These are phyloP conservation scores for Colossoma macropomum DNA, from an alignment of 2,113 vertebrate genomes.

Conservation along the genomic window DNA sequence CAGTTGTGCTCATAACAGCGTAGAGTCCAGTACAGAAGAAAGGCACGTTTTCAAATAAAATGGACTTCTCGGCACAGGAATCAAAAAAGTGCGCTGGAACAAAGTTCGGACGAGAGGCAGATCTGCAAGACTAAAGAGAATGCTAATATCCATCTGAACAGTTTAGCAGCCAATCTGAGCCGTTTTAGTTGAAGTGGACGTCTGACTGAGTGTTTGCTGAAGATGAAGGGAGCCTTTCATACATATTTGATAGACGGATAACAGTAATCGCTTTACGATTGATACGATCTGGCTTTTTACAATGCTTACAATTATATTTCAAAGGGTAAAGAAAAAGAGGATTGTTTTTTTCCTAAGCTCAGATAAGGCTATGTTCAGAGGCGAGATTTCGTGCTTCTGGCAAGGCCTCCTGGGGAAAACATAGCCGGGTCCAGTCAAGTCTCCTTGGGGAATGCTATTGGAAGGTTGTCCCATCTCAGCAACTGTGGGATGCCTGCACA, in stretches of 20 bases:
- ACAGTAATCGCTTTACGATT: slow-evolving; percentile 36
- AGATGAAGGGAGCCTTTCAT: slow-evolving; percentile 30
- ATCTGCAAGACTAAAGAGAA: slow-evolving; percentile 20
- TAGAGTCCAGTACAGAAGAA: neutral
- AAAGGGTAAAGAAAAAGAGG: slow-evolving; percentile 20
- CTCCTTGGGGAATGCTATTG: neutral
- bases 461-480: neutral
- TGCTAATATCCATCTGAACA: slow-evolving; percentile 14
- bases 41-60: neutral
- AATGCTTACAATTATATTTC: slow-evolving; percentile 28
- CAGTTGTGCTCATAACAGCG: slow-evolving; percentile 8
- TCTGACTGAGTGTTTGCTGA: neutral
- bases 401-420: neutral
- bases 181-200: neutral
- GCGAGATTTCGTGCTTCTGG: neutral
- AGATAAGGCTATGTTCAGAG: slow-evolving; percentile 21
- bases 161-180: neutral
- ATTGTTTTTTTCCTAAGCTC: neutral
- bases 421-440: neutral
- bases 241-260: slow-evolving; percentile 40
- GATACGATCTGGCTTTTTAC: slow-evolving; percentile 31
- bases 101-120: neutral
- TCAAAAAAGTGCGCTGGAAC: neutral
- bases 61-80: neutral
- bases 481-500: neutral